Base-by-base conservation (phyloP, 2,888 invertebrate genomes). In the Trissoscelio sp. region DNA sequence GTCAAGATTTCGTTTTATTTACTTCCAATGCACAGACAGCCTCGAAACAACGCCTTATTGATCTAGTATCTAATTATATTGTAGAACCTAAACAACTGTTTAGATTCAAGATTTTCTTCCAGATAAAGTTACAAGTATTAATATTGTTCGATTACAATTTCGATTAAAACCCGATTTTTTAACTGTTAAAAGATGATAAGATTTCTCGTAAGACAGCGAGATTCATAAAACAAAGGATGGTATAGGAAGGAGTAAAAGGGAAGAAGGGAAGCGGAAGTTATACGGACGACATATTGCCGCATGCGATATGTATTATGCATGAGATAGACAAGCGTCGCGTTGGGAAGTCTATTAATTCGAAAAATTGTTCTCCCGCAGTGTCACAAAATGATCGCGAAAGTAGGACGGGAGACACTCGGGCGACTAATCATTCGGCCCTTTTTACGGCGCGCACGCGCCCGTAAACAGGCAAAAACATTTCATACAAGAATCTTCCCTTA, bases 281-380 rank as follows among this genome's bases (percentile, higher is more conserved):
- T 72, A 58, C 58, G 72, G 44, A 79, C 58, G 87, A 90, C 90
- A 90, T 90, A 90, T 90, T 90, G 90, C 89, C 81, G 86, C 86
- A 81, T 86, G 86, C 85, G 85, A 82, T 82, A 90, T 90, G 89
- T 85, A 89, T 90, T 89, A 90, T 90, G 88, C 88, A 90, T 90
- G 88, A 89, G 84, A 85, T 82, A 85, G 82, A 81, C 84, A 82
- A 85, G 84, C 82, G 81, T 78, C 69, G 55, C 55, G 77, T 58
- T 57, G 70, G 77, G 82, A 74, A 83, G 86, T 88, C 88, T 88
- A 89, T 89, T 89, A 89, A 89, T 88, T 87, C 86, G 84, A 85
- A 87, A 88, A 87, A 88, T 86, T 84, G 84, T 85, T 83, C 83
- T 79, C 81, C 72, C 62, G 62, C 64, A 46, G 22, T 44, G 37